phyloP scores from a whole-genome alignment of 2,797 vertebrate genomes.

The Notolabrus celidotus region DNA sequence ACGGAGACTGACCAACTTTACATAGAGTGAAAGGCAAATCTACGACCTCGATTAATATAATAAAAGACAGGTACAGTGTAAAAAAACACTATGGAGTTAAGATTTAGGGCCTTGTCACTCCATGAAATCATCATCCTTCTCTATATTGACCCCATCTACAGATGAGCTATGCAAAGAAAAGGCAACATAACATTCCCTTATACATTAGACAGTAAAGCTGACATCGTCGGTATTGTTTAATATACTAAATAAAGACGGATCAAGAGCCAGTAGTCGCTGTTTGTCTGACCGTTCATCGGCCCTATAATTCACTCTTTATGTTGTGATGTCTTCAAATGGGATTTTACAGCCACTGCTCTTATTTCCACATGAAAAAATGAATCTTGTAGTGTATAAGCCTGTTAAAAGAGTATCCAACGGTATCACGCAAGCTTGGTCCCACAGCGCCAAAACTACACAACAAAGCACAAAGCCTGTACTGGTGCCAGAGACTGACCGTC shows the following conservation, averaged over 20 bases:
- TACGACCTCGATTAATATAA: background rate
- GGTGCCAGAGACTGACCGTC: slow-evolving; percentile 54
- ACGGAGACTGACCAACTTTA: background rate
- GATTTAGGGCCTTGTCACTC: background rate
- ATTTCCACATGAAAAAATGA: slow-evolving; percentile 63
- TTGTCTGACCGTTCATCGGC: slow-evolving; percentile 53
- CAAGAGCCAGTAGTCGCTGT: slow-evolving; percentile 24
- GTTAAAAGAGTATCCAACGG: slow-evolving; percentile 62
- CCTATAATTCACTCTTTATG: slow-evolving; percentile 60
- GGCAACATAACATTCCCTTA: background rate
- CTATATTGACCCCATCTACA: background rate
- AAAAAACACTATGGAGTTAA: too few relatives aligned
- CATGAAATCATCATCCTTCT: slow-evolving; percentile 1
- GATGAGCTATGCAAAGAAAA: background rate
- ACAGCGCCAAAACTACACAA: slow-evolving; percentile 58
- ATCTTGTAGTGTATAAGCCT: slow-evolving; percentile 63
- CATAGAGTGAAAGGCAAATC: background rate
- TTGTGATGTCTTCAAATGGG: slow-evolving; percentile 63
- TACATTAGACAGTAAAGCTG: background rate
- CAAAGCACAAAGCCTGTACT: slow-evolving; percentile 59
- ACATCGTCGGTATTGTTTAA: background rate
- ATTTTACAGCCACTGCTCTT: slow-evolving; percentile 71
- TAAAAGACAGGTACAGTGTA: too few relatives aligned
- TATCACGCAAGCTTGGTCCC: slow-evolving; percentile 59
- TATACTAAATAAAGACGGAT: background rate